These are phyloP conservation scores for Antrozous pallidus DNA, from an alignment of 2,797 vertebrate species.

Conservation along the genomic window DNA sequence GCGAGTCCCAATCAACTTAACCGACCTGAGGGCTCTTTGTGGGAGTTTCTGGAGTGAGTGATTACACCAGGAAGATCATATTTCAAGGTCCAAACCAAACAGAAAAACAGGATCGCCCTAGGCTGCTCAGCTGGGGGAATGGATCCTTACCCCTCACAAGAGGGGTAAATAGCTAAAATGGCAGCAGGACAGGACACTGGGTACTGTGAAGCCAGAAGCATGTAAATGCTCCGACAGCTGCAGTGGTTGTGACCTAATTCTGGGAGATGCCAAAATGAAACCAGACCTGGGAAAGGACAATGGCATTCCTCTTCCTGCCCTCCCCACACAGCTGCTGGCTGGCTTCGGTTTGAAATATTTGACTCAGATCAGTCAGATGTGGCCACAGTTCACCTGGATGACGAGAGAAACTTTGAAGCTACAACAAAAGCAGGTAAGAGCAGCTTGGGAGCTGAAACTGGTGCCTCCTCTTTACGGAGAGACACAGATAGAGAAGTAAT, in stretches of 20 bases:
- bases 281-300: neutral
- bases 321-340: neutral
- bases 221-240: neutral
- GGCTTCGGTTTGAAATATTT: neutral
- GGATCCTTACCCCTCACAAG: neutral
- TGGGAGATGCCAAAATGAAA: conserved; percentile 5
- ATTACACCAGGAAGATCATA: neutral
- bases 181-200: neutral
- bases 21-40: neutral
- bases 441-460: neutral
- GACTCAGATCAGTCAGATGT: neutral
- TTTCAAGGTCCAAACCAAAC: neutral
- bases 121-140: neutral
- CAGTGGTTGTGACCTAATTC: conserved; percentile 24
- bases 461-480: conserved; percentile 40
- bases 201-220: neutral
- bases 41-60: neutral
- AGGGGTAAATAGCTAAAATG: neutral
- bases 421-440: neutral
- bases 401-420: neutral
- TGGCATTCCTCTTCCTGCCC: rapidly evolving
- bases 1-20: neutral
- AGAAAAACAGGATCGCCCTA: neutral
- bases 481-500: conserved; percentile 41
- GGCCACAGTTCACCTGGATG: neutral